phyloP scores from a whole-genome alignment of 2,113 vertebrate genomes.

The Heteronetta atricapilla region DNA sequence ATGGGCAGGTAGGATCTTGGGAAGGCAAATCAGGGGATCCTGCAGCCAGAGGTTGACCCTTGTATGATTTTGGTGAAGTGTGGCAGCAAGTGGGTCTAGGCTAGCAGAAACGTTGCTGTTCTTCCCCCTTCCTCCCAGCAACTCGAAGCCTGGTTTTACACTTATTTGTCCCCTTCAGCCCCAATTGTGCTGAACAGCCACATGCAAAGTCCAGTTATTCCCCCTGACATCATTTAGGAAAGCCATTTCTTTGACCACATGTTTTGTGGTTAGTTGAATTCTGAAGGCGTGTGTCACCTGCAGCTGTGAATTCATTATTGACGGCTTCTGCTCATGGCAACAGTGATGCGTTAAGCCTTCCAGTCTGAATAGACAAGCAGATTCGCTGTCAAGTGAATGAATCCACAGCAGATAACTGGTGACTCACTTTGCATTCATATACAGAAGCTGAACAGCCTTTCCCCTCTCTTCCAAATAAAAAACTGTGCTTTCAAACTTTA shows the following conservation, averaged over 20 bases:
- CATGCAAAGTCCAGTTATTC: background rate
- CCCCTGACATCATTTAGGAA: background rate
- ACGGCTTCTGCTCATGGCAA: conserved; percentile 22
- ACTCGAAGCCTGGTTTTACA: background rate
- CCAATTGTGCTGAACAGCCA: background rate
- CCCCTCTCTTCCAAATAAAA: background rate
- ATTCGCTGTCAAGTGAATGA: conserved; percentile 44
- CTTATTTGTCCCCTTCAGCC: background rate
- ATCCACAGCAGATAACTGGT: conserved; percentile 55
- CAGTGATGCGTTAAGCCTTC: conserved; percentile 22
- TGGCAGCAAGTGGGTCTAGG: background rate
- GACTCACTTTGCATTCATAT: conserved; percentile 40
- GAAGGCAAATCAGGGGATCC: background rate
- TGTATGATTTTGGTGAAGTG: background rate
- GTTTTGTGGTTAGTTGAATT: conserved; percentile 52
- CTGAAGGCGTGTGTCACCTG: conserved; percentile 58
- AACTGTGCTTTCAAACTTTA: background rate
- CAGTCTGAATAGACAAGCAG: conserved; percentile 14
- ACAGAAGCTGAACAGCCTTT: background rate
- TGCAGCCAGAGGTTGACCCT: accelerated
- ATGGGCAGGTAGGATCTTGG: background rate
- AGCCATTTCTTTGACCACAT: conserved; percentile 11
- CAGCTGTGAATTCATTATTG: conserved; percentile 56
- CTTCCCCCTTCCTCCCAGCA: background rate
- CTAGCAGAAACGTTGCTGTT: background rate